phyloP scores from a whole-genome alignment of 2,888 invertebrate genomes.

The Serrognathus titanus region DNA sequence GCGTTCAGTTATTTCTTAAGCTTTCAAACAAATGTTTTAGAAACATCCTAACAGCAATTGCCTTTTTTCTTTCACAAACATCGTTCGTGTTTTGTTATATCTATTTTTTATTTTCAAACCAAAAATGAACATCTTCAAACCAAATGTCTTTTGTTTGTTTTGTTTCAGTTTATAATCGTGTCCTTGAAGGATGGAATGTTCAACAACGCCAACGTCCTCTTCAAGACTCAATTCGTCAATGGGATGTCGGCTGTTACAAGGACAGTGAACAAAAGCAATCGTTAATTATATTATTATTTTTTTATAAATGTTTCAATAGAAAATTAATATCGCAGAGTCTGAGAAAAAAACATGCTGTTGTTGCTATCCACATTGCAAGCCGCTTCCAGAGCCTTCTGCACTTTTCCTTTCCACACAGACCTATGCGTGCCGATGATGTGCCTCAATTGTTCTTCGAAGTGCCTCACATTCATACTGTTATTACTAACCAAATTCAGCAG shows the following conservation, averaged over 20 bases:
- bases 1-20: too few relatives aligned
- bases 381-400: slow-evolving; percentile 16
- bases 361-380: neutral
- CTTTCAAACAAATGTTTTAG: too few relatives aligned
- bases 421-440: slow-evolving; percentile 28
- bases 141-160: too few relatives aligned
- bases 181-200: slow-evolving; percentile 99
- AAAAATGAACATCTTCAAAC: neutral
- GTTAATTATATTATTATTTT: too few relatives aligned
- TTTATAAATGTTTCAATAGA: neutral
- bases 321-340: neutral
- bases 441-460: slow-evolving; percentile 28
- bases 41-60: too few relatives aligned
- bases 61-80: too few relatives aligned
- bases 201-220: slow-evolving; percentile 97
- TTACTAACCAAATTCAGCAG: slow-evolving; percentile 25
- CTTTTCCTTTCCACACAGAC: slow-evolving; percentile 32
- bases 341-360: neutral
- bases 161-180: slow-evolving; percentile 90
- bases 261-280: slow-evolving; percentile 44
- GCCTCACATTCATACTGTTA: slow-evolving; percentile 20
- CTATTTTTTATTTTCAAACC: neutral
- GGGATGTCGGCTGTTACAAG: slow-evolving; percentile 88
- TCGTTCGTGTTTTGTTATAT: too few relatives aligned
- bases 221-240: slow-evolving; percentile 90